These are phyloP conservation scores for Lepidostoma basale DNA, from an alignment of 1,140 invertebrate genomes.

Conservation along the genomic window DNA sequence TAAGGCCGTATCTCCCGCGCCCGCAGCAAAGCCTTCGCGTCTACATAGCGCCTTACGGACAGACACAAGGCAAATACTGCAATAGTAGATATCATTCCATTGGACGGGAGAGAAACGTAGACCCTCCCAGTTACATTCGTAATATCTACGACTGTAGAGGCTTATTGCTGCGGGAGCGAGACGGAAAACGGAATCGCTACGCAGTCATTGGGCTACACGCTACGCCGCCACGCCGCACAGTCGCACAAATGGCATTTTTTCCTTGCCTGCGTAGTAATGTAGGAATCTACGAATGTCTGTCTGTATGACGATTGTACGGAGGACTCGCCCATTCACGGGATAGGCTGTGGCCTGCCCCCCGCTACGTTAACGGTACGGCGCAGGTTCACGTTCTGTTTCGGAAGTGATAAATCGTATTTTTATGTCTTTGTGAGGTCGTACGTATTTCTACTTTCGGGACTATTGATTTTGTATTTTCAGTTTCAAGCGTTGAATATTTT, in stretches of 20 bases:
- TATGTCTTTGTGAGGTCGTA: not conserved
- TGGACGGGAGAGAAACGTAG: slow-evolving; percentile 40
- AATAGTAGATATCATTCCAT: slow-evolving; percentile 44
- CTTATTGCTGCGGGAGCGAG: slow-evolving; percentile 36
- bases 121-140: slow-evolving; percentile 46
- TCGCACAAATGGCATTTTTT: slow-evolving; percentile 41
- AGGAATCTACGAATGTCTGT: slow-evolving; percentile 40
- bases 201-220: slow-evolving; percentile 17
- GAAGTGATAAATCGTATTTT: not conserved
- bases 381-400: slow-evolving; percentile 18
- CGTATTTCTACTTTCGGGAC: too few species aligned
- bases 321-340: slow-evolving; percentile 23
- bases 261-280: slow-evolving; percentile 26
- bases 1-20: slow-evolving; percentile 25
- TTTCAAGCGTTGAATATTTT: too few species aligned
- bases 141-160: slow-evolving; percentile 45
- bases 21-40: slow-evolving; percentile 1
- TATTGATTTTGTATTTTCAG: too few species aligned
- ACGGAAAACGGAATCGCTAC: slow-evolving; percentile 11
- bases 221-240: slow-evolving; percentile 20
- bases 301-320: slow-evolving; percentile 38
- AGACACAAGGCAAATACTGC: slow-evolving; percentile 37
- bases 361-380: slow-evolving; percentile 26
- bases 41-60: slow-evolving; percentile 24
- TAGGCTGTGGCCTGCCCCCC: slow-evolving; percentile 18